Conservation (phyloP, 2,797 vertebrate genomes). For the Leptoclinus maculatus region DNA sequence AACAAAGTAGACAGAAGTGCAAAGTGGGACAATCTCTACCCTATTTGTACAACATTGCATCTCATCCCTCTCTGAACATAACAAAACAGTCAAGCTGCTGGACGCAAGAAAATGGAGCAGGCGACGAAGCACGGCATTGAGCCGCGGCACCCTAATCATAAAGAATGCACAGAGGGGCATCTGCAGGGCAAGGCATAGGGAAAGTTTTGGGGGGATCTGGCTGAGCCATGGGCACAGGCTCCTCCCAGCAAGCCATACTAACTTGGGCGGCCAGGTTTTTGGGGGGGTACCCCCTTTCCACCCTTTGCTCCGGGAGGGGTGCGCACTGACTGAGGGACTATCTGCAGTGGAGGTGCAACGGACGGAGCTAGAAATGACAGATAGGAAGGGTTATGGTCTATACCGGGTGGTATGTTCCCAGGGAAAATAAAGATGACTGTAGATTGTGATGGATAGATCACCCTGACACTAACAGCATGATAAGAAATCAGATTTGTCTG, state of each 20-base stretch:
- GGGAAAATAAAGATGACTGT: slow-evolving; percentile 52
- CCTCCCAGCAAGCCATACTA: slow-evolving; percentile 81
- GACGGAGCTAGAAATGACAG: slow-evolving; percentile 84
- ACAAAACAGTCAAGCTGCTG: slow-evolving; percentile 67
- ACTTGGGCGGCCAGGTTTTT: slow-evolving; percentile 85
- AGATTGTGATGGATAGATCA: slow-evolving; percentile 62
- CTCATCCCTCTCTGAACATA: slow-evolving; percentile 30
- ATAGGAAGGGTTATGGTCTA: slow-evolving; percentile 73
- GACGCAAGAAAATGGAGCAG: slow-evolving; percentile 53
- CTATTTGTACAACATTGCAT: slow-evolving; percentile 49
- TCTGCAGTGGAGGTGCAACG: slow-evolving; percentile 82
- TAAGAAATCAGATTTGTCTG: slow-evolving; percentile 69
- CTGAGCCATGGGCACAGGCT: slow-evolving; percentile 64
- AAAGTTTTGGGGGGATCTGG: slow-evolving; percentile 41
- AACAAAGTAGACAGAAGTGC: slow-evolving; percentile 45
- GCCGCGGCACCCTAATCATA: slow-evolving; percentile 38
- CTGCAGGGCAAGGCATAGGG: slow-evolving; percentile 33
- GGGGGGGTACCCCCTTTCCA: slow-evolving; percentile 80
- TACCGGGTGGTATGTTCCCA: slow-evolving; percentile 39
- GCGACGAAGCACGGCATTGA: slow-evolving; percentile 62
- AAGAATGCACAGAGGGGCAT: slow-evolving; percentile 59
- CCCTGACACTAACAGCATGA: slow-evolving; percentile 43
- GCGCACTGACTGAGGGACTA: slow-evolving; percentile 84
- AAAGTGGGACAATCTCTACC: slow-evolving; percentile 38
- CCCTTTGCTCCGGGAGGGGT: slow-evolving; percentile 80